Evolutionary conservation across 2,797 vertebrate species (phyloP).

Genomic region (Myotis myotis): DNA sequence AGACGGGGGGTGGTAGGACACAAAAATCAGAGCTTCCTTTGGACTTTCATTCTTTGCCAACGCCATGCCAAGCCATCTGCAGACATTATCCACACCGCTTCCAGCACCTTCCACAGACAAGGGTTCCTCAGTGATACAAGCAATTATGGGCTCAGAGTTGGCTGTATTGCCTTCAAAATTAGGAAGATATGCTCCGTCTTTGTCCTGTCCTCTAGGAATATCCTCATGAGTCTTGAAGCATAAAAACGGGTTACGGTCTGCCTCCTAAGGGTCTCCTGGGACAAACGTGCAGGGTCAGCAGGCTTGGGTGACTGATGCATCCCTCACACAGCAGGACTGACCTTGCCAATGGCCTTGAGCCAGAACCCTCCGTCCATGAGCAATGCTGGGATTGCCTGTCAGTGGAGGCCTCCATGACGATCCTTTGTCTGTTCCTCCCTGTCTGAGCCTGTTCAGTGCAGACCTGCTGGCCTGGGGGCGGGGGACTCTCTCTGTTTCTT

Average conservation of each 20-base stretch:
- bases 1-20: background rate
- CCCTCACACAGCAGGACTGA: background rate
- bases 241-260: background rate
- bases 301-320: no score
- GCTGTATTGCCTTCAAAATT: background rate
- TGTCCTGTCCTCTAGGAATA: background rate
- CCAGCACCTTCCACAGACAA: background rate
- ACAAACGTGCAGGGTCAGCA: accelerated
- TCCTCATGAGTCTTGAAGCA: background rate
- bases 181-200: background rate
- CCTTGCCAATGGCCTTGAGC: background rate
- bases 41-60: background rate
- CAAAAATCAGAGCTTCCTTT: background rate
- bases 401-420: background rate
- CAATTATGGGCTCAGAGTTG: background rate
- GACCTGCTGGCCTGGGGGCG: no score
- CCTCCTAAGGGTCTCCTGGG: background rate
- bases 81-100: background rate
- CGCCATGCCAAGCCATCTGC: background rate
- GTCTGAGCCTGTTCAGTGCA: background rate
- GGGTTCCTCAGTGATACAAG: background rate
- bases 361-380: background rate
- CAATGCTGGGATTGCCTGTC: background rate
- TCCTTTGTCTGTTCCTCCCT: background rate
- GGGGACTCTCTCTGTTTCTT: background rate